Evolutionary conservation across 1,140 invertebrate genomes (phyloP).

Genomic region (Monochamus saltuarius): DNA sequence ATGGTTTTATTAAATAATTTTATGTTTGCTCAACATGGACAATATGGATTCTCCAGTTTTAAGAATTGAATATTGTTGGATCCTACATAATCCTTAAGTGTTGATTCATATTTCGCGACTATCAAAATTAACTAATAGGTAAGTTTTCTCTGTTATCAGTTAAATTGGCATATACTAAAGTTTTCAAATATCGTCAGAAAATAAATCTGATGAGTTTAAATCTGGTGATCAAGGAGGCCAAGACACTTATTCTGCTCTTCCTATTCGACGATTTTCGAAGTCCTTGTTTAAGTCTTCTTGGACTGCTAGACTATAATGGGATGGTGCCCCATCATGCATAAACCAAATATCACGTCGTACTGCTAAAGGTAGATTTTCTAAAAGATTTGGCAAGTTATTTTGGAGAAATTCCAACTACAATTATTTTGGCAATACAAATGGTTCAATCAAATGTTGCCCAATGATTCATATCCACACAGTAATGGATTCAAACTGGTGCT

Average conservation of each 20-base stretch:
- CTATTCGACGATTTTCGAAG: slow-evolving; percentile 11
- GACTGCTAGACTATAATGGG: too few relatives aligned
- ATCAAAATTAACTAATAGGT: slow-evolving; percentile 13
- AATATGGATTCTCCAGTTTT: slow-evolving; percentile 9
- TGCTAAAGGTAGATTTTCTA: too few relatives aligned
- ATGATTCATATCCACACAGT: too few relatives aligned
- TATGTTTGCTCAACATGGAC: slow-evolving; percentile 14
- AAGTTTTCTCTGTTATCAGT: slow-evolving; percentile 13
- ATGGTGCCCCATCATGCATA: too few relatives aligned
- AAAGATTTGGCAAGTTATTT: too few relatives aligned
- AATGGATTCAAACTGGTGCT: background rate
- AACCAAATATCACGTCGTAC: too few relatives aligned
- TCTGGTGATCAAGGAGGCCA: slow-evolving; percentile 1
- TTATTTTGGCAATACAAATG: too few relatives aligned
- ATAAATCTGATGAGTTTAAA: slow-evolving; percentile 1
- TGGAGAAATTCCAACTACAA: too few relatives aligned
- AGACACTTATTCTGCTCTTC: slow-evolving; percentile 4
- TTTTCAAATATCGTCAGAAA: slow-evolving; percentile 7
- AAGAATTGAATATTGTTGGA: slow-evolving; percentile 14
- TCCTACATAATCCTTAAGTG: slow-evolving; percentile 7
- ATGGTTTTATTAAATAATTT: slow-evolving; percentile 11
- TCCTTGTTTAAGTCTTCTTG: too few relatives aligned
- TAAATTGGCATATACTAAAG: slow-evolving; percentile 21
- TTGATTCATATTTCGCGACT: slow-evolving; percentile 5
- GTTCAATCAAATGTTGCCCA: too few relatives aligned